Conservation (phyloP, 2,113 vertebrate species). For the Dolichallabes microphthalmus region DNA sequence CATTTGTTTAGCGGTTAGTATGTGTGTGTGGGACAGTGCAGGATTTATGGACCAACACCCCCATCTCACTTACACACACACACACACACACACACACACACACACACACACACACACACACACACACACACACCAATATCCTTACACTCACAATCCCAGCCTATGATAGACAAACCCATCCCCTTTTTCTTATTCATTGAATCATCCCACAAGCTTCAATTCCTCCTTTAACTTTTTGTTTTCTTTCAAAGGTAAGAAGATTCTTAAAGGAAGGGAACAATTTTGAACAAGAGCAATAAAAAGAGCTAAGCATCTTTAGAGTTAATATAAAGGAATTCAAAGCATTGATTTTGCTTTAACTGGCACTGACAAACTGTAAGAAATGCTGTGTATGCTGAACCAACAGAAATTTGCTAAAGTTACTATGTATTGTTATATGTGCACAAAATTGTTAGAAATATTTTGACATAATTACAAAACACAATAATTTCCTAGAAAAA, state of each 20-base stretch:
- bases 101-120: neutral
- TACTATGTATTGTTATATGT: neutral
- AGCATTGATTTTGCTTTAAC: neutral
- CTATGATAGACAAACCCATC: neutral
- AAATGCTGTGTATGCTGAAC: neutral
- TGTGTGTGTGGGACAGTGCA: conserved; percentile 59
- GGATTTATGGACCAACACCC: conserved; percentile 19
- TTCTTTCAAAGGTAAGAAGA: conserved; percentile 10
- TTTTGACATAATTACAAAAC: neutral
- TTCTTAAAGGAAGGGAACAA: conserved; percentile 25
- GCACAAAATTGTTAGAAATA: neutral
- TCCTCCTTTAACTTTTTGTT: neutral
- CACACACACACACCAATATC: neutral
- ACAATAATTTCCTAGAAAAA: neutral
- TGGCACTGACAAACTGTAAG: neutral
- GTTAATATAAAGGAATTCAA: neutral
- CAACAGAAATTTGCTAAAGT: too few relatives aligned
- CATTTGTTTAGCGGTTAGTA: conserved; percentile 72
- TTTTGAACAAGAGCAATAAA: conserved; percentile 8
- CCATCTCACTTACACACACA: neutral
- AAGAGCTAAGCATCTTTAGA: neutral
- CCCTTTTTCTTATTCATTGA: conserved; percentile 74
- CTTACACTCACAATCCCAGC: neutral
- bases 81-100: neutral
- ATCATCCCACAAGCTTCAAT: conserved; percentile 62